Base-by-base conservation (phyloP, 2,113 vertebrate genomes). In the Syngnathoides biaculeatus region DNA sequence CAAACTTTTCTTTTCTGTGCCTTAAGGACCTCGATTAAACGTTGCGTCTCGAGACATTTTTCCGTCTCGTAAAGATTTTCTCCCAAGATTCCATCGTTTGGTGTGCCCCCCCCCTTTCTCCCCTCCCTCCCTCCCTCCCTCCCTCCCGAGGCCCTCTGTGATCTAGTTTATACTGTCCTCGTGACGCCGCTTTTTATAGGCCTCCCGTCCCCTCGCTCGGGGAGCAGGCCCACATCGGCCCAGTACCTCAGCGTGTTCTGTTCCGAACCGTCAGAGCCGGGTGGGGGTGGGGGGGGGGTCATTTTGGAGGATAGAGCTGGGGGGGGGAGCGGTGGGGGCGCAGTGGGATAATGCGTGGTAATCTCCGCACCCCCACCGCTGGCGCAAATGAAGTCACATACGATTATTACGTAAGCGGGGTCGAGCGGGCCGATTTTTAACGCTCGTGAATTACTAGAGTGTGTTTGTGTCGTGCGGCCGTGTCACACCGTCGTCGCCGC, bases 101-200 rank as follows among this genome's bases (percentile, higher is more conserved):
- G 12, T 52, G 9, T 35, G 20, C 7, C 48, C 48, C 13, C 22
- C 22, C n/a, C 52, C n/a, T n/a, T n/a, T n/a, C 55, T 10, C 52
- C 52, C 1, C 3, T 10, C 84, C 68, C 71, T n/a, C n/a, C n/a
- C n/a, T n/a, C n/a, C n/a, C n/a, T n/a, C n/a, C n/a, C n/a, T n/a
- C n/a, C n/a, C n/a, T n/a, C n/a, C 22, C 48, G 81, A 76, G 86
- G 69, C 64, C 43, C 6, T 38, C 48, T 59, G 66, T 59, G 79
- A 90, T 90, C 89, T 90, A 91, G 89, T 92, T 91, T 90, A 89
- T 22, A n/a, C 56, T 79, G 89, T 88, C 77, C 89, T 85, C 65
- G 71, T 83, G 80, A 68, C 73, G 74, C 67, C 38, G 75, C 85
- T 88, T 89, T 89, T 88, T 86, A 81, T 92, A 89, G 86, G 83